Evolutionary conservation across 2,113 vertebrate genomes (phyloP).

Genomic region (Phaetusa simplex): DNA sequence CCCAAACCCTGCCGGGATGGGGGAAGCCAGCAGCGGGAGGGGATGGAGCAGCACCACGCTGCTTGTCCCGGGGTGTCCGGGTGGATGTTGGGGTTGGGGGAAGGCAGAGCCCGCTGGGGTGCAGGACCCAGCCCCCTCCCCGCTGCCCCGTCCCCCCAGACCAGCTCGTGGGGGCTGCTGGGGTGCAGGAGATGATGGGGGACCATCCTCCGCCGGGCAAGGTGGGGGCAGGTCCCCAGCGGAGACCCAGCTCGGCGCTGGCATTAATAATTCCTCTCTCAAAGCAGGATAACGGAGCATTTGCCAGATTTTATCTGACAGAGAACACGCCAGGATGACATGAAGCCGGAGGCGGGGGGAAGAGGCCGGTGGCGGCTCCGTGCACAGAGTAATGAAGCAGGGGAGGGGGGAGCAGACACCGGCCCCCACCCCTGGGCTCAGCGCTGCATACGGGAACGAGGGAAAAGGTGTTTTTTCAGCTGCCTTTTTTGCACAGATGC

Average conservation of each 20-base stretch:
- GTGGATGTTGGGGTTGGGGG: not conserved
- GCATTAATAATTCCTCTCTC: not conserved
- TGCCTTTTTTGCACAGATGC: not conserved
- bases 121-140: not conserved
- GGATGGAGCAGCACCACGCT: fast-evolving
- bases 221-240: not conserved
- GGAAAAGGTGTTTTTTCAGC: not conserved
- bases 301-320: not conserved
- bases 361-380: not conserved
- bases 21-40: not conserved
- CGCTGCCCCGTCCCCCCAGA: not conserved
- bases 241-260: not conserved
- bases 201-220: fast-evolving
- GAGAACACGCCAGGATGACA: not conserved
- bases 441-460: fast-evolving
- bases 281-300: not conserved
- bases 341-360: no score
- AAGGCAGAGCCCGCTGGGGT: not conserved
- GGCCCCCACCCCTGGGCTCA: not conserved
- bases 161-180: not conserved
- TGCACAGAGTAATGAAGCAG: not conserved
- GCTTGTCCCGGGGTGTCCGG: not conserved
- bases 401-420: no score
- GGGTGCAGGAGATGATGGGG: not conserved
- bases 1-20: not conserved